Percentiles rank a stretch among this genome's conserved stretches.
These are phyloP conservation scores for Pseudolycoriella hygida DNA, from an alignment of 2,888 invertebrate genomes.

Conservation along the genomic window DNA sequence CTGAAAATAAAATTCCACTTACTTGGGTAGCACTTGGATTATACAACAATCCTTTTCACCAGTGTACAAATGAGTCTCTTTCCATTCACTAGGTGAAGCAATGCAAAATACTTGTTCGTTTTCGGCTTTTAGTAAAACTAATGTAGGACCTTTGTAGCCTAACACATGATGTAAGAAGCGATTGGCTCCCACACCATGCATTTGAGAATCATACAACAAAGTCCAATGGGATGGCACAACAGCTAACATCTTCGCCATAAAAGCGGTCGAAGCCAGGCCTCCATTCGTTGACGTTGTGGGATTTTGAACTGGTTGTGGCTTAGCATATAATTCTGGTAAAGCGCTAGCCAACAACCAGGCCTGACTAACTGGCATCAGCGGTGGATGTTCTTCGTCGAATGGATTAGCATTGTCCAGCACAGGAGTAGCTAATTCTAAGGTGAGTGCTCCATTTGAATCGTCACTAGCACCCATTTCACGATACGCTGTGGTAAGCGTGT, in stretches of 20 bases:
- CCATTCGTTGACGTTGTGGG: slow-evolving; percentile 1
- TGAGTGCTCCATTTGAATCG: slow-evolving; percentile 24
- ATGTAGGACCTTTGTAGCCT: slow-evolving; percentile 40
- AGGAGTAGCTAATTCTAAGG: slow-evolving; percentile 57
- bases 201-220: slow-evolving; percentile 62
- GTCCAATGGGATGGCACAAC: slow-evolving; percentile 69
- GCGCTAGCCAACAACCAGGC: slow-evolving; percentile 55
- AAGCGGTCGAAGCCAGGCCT: slow-evolving; percentile 27
- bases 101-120: slow-evolving; percentile 55
- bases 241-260: slow-evolving; percentile 45
- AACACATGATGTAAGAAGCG: slow-evolving; percentile 77
- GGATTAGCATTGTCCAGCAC: slow-evolving; percentile 42
- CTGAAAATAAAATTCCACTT: slow-evolving; percentile 21
- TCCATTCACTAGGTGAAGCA: slow-evolving; percentile 67
- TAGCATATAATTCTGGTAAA: slow-evolving; percentile 38
- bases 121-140: slow-evolving; percentile 38
- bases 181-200: slow-evolving; percentile 77
- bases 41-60: slow-evolving; percentile 64
- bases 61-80: slow-evolving; percentile 68
- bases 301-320: slow-evolving; percentile 21
- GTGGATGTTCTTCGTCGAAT: slow-evolving; percentile 20
- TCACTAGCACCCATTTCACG: slow-evolving; percentile 30
- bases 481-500: slow-evolving; percentile 34
- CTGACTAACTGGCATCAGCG: slow-evolving; percentile 41
- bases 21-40: slow-evolving; percentile 59